Base-by-base conservation (phyloP, 2,888 invertebrate species). In the Plemyria rubiginata region DNA sequence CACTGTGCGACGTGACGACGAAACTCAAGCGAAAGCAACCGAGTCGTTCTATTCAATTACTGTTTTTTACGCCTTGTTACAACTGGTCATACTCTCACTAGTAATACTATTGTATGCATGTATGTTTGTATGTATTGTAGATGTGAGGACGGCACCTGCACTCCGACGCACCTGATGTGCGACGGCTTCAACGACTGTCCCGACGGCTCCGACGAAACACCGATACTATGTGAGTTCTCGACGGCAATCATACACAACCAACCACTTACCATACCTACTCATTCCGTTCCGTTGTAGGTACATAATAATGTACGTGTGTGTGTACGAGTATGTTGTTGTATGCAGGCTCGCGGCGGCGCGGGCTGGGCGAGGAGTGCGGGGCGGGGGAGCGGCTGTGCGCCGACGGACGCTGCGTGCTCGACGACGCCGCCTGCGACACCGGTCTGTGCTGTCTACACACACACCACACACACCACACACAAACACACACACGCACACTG, bases 151-250 rank as follows among this genome's bases (percentile, higher is more conserved):
- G 81, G 95, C 65, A 93, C 94, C 67, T 98, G 98, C 84, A 88
- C 97, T 51, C 91, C 94, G 0, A 94, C 95, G 0, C 88, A 92
- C 22, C 92, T 95, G 74, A 88, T 97, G 52, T 98, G 98, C 86
- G 96, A 98, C 89, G 95, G 95, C 0, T 83, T 86, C 59, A 75
- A 81, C 16, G 95, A 96, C 83, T 96, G 96, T 74, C 88, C 88
- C 15, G 94, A 94, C 79, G 92, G 88, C 62, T 91, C 93, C 62
- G 96, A 96, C 82, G 96, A 96, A 80, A 85, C 69, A 40, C 70
- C 77, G 4, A 66, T 70, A 0, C 65, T 83, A 2, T 87, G 87
- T 88, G 62, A 70, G 87, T 77, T 32, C 16, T 7, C 13, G 5
- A 5, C 6, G 8, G 13, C 13, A 41, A 6, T n/a, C 13, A 4